Evolutionary conservation across 2,113 vertebrate species (phyloP).

Genomic region (Micromys minutus): DNA sequence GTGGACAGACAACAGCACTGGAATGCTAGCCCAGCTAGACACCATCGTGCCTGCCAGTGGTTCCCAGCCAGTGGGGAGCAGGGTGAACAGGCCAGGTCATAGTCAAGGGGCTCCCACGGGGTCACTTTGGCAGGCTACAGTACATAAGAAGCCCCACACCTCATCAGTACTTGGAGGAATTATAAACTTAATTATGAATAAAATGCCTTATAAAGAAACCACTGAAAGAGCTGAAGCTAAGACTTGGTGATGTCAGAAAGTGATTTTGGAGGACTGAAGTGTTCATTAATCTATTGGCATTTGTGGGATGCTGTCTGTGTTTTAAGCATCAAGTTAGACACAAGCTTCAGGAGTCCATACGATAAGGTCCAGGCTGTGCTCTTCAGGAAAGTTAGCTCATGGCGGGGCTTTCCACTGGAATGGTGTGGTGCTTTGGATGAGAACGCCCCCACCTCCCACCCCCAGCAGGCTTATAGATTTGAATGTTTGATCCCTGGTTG

Average conservation of each 20-base stretch:
- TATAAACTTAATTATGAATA: background rate
- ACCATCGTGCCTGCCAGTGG: background rate
- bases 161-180: background rate
- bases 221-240: background rate
- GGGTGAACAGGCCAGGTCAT: background rate
- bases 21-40: background rate
- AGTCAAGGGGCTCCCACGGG: background rate
- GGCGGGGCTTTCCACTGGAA: background rate
- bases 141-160: background rate
- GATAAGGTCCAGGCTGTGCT: background rate
- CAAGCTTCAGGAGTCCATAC: background rate
- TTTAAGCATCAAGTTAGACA: background rate
- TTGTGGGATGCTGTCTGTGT: background rate
- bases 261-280: background rate
- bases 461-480: background rate
- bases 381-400: background rate
- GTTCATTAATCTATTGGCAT: background rate
- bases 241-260: background rate
- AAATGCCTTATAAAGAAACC: background rate
- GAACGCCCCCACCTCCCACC: no score
- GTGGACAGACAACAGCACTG: conserved; percentile 51
- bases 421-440: background rate
- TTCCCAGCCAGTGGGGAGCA: background rate
- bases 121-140: background rate
- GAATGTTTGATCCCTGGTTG: background rate